Percentiles rank a stretch among this genome's conserved stretches.
phyloP scores from a whole-genome alignment of 2,113 vertebrate species.

The Cricetomys ansorgei region DNA sequence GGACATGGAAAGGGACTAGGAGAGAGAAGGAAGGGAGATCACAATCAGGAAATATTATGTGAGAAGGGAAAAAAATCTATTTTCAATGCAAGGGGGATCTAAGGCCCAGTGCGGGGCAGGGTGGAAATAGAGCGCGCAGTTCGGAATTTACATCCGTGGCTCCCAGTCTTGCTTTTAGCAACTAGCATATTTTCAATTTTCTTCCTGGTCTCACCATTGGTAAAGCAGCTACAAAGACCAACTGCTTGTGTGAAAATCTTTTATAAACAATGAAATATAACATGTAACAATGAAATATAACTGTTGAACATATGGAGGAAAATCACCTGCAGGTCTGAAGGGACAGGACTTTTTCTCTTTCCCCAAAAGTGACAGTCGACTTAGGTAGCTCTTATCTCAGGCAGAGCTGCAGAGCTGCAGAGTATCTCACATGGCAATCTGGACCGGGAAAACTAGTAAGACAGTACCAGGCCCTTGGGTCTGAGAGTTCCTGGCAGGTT shows the following conservation, averaged over 20 bases:
- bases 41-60: neutral
- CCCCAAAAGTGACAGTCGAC: neutral
- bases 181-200: slow-evolving; percentile 16
- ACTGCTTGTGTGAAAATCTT: neutral
- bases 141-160: slow-evolving; percentile 12
- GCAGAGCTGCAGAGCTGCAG: neutral
- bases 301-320: neutral
- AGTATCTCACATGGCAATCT: neutral
- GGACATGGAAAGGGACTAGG: too few relatives aligned
- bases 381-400: too few relatives aligned
- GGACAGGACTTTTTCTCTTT: neutral
- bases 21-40: neutral
- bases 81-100: neutral
- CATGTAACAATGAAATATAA: neutral
- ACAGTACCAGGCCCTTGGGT: neutral
- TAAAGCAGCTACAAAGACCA: slow-evolving; percentile 45
- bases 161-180: slow-evolving; percentile 32
- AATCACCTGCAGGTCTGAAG: neutral
- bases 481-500: neutral
- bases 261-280: neutral
- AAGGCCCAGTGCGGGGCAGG: neutral
- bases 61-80: neutral
- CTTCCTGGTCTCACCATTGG: neutral
- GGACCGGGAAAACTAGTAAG: neutral
- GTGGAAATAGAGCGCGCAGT: neutral